These are phyloP conservation scores for Drosophila ochracea DNA, from an alignment of 2,888 invertebrate genomes.

Conservation along the genomic window DNA sequence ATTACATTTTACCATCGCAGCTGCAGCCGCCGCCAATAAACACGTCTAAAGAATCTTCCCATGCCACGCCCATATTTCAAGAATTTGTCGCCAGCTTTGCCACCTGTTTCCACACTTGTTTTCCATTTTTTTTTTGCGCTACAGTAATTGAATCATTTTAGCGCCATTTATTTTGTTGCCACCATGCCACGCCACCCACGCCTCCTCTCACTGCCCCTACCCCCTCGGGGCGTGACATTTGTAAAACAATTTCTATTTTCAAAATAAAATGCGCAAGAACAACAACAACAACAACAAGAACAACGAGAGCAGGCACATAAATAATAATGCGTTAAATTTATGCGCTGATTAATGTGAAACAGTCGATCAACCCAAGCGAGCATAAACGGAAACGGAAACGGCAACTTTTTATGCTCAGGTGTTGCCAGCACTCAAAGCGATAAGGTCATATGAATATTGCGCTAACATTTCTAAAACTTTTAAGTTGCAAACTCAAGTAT, in stretches of 20 bases:
- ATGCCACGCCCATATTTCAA: slow-evolving; percentile 46
- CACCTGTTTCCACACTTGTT: slow-evolving; percentile 67
- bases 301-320: slow-evolving; percentile 65
- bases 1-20: slow-evolving; percentile 66
- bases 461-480: slow-evolving; percentile 15
- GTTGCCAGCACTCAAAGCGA: slow-evolving; percentile 49
- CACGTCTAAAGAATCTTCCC: slow-evolving; percentile 71
- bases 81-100: slow-evolving; percentile 67
- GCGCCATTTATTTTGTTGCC: slow-evolving; percentile 77
- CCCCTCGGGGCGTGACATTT: slow-evolving; percentile 67
- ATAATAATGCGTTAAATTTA: slow-evolving; percentile 81
- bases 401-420: slow-evolving; percentile 63
- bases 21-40: slow-evolving; percentile 69
- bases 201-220: not conserved
- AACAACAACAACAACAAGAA: slow-evolving; percentile 22
- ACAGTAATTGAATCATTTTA: slow-evolving; percentile 80
- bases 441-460: slow-evolving; percentile 66
- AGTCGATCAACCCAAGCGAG: slow-evolving; percentile 68
- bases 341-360: slow-evolving; percentile 75
- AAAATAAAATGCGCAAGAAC: slow-evolving; percentile 69
- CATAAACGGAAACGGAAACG: slow-evolving; percentile 15
- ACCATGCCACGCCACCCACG: slow-evolving; percentile 23
- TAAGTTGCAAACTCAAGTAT: not conserved
- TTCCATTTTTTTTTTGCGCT: slow-evolving; percentile 22
- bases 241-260: slow-evolving; percentile 79